Evolutionary conservation across 2,113 vertebrate genomes (phyloP).

Genomic region (Xenopus tropicalis): DNA sequence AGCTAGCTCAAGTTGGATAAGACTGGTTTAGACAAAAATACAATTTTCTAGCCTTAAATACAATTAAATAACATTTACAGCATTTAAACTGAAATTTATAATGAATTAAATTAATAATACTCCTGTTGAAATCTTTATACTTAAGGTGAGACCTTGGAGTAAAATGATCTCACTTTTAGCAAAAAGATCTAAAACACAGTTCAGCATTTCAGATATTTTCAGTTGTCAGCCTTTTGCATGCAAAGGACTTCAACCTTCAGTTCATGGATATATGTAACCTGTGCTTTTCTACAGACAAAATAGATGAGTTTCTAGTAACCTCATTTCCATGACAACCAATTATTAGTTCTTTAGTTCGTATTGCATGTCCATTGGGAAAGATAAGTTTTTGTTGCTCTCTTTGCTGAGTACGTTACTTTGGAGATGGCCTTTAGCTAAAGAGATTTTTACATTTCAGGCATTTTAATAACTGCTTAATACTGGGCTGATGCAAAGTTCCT

Average conservation of each 20-base stretch:
- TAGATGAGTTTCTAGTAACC: slow-evolving; percentile 9
- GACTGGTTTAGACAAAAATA: too few relatives aligned
- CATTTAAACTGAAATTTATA: too few relatives aligned
- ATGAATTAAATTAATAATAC: too few relatives aligned
- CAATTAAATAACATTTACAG: too few relatives aligned
- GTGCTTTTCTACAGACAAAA: neutral
- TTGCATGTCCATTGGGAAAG: slow-evolving; percentile 11
- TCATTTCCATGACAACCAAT: slow-evolving; percentile 20
- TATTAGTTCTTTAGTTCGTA: slow-evolving; percentile 2
- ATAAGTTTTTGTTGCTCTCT: slow-evolving; percentile 20
- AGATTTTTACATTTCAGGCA: neutral
- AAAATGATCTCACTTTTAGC: too few relatives aligned
- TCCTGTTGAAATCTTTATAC: too few relatives aligned
- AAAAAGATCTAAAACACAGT: too few relatives aligned
- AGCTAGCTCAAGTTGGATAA: too few relatives aligned
- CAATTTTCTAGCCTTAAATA: too few relatives aligned
- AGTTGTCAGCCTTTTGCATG: neutral
- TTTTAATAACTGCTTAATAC: neutral
- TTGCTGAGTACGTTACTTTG: slow-evolving; percentile 15
- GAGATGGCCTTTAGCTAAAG: slow-evolving; percentile 22
- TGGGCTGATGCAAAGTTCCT: too few relatives aligned
- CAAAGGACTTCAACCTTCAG: neutral
- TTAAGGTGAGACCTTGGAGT: too few relatives aligned
- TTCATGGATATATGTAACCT: neutral
- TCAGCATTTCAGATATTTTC: too few relatives aligned